These are phyloP conservation scores for Atrichornis clamosus DNA, from an alignment of 2,113 vertebrate genomes.

Conservation along the genomic window DNA sequence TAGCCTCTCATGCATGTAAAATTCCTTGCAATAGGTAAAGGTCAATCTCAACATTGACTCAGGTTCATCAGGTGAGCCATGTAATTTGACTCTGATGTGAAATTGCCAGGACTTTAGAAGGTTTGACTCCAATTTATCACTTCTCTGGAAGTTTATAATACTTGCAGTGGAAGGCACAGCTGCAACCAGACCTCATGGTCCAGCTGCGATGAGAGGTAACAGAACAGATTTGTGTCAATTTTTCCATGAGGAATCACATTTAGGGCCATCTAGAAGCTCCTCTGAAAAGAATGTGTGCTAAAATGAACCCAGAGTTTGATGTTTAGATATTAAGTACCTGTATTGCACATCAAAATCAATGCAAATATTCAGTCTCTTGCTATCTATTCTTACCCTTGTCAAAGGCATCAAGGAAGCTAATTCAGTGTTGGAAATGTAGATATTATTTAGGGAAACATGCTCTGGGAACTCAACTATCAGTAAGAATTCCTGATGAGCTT, in stretches of 20 bases:
- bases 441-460: background rate
- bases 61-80: background rate
- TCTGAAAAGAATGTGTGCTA: background rate
- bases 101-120: background rate
- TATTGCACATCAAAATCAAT: background rate
- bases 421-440: background rate
- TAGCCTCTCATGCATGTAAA: background rate
- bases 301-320: background rate
- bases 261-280: background rate
- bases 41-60: background rate
- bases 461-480: background rate
- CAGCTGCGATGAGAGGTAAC: background rate
- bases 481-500: background rate
- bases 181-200: background rate
- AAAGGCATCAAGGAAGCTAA: background rate
- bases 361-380: background rate
- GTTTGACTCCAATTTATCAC: background rate
- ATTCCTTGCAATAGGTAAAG: background rate
- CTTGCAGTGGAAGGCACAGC: background rate
- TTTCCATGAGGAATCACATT: background rate
- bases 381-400: background rate
- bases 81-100: background rate
- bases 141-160: background rate
- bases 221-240: background rate
- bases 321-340: background rate